phyloP scores from a whole-genome alignment of 30 jellyfish, hydroid and myxozoan genomes.

The Nemopilema nomurai region DNA sequence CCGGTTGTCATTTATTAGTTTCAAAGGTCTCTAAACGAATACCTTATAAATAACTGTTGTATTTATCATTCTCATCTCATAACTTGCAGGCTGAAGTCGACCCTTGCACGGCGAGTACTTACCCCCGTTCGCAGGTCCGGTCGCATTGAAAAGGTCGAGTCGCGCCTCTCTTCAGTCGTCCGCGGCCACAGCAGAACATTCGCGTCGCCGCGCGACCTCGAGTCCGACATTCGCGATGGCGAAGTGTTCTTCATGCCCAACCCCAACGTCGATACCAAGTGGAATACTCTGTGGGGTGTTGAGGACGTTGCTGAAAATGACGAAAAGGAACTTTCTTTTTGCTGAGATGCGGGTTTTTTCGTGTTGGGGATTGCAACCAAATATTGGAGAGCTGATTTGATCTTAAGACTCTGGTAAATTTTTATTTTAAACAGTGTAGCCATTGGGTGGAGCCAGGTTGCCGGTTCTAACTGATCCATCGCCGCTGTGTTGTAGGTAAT shows the following conservation, averaged over 20 bases:
- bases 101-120: constrained; percentile 65
- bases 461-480: no score
- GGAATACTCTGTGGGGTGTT: constrained; percentile 62
- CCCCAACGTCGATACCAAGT: constrained; percentile 44
- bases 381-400: not conserved
- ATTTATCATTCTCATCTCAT: not conserved
- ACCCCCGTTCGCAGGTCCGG: constrained; percentile 92
- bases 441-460: no score
- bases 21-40: no score
- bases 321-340: constrained; percentile 2
- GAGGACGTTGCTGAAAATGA: not conserved
- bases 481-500: no score
- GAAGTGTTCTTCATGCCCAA: constrained; percentile 72
- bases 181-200: constrained; percentile 52
- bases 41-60: not conserved
- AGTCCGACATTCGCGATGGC: constrained; percentile 48
- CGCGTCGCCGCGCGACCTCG: constrained; percentile 80
- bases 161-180: constrained; percentile 60
- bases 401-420: no score
- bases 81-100: constrained; percentile 59
- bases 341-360: not conserved
- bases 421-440: no score
- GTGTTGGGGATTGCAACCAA: not conserved
- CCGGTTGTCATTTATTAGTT: no score
- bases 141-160: constrained; percentile 54